Evolutionary conservation across 2,888 invertebrate genomes (phyloP).

Genomic region (Melikaiella ostensackeni): DNA sequence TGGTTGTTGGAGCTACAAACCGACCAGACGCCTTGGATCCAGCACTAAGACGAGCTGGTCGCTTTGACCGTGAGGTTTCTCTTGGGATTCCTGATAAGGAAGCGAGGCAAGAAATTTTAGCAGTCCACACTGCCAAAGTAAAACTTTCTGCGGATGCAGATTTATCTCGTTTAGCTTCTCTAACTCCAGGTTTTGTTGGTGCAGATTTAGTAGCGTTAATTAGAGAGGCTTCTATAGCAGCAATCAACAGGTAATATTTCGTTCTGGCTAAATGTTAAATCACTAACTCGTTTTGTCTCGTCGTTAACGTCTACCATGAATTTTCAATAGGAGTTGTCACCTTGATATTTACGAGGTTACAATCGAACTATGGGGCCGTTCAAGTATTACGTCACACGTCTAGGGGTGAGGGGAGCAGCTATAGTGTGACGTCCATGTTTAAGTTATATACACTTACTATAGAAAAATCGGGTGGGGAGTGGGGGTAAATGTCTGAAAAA

Average conservation of each 20-base stretch:
- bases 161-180: conserved; percentile 85
- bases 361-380: no score
- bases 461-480: no score
- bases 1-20: conserved; percentile 98
- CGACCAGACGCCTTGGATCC: conserved; percentile 95
- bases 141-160: conserved; percentile 85
- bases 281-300: no score
- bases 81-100: conserved; percentile 94
- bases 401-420: no score
- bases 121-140: conserved; percentile 84
- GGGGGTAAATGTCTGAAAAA: no score
- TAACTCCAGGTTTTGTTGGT: conserved; percentile 97
- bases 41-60: conserved; percentile 92
- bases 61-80: conserved; percentile 96
- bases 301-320: no score
- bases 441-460: no score
- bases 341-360: no score
- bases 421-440: no score
- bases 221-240: conserved; percentile 92
- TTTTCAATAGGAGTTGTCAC: no score
- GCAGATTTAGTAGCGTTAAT: conserved; percentile 93
- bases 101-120: conserved; percentile 89
- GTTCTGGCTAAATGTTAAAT: not conserved
- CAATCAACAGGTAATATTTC: conserved; percentile 83
- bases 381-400: no score